Evolutionary conservation across 1,140 invertebrate genomes (phyloP), one percentile per base, ranked within the genome.

Genomic region (Platyscapa corneri): DNA sequence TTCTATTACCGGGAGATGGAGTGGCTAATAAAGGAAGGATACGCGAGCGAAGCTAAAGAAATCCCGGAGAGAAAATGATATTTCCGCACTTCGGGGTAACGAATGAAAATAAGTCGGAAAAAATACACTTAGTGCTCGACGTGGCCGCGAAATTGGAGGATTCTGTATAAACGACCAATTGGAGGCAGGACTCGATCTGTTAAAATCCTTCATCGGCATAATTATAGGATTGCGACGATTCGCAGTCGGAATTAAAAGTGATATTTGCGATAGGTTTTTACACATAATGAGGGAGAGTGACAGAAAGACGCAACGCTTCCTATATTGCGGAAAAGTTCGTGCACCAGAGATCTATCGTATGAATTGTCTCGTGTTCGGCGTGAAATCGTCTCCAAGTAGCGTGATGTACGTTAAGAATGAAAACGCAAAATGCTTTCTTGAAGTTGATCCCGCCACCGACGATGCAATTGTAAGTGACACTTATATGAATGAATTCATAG

Each of bases 321-420:
- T 84, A 16, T 84, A 37, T 12, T n/a, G 83, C 0, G 74, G 82
- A 20, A 75, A n/a, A n/a, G 18, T 60, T 39, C 16, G 81, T 56
- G 27, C 0, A 39, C 74, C 74, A 20, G 83, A 82, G 8, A 82
- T 80, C 8, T 90, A 90, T 39, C 49, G 30, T 8, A 91, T 93
- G 90, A 88, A 85, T 0, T 89, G 88, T 0, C 87, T 91, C 80
- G 90, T 91, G 2, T 92, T 93, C 76, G 91, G 90, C 0, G 89
- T 90, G 0, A 78, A 81, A 14, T 90, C 88, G 27, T 91, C 90
- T 1, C 90, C 90, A 5, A 89, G 85, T 60, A 83, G 86, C 14
- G 91, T 90, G 0, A 85, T 89, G 27, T 87, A 84, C 83, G 86
- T 92, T 0, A 85, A 88, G 18, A 87, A 92, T 49, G 67, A 37